Evolutionary conservation across 2,113 vertebrate genomes (phyloP).

Genomic region (Scortum barcoo): DNA sequence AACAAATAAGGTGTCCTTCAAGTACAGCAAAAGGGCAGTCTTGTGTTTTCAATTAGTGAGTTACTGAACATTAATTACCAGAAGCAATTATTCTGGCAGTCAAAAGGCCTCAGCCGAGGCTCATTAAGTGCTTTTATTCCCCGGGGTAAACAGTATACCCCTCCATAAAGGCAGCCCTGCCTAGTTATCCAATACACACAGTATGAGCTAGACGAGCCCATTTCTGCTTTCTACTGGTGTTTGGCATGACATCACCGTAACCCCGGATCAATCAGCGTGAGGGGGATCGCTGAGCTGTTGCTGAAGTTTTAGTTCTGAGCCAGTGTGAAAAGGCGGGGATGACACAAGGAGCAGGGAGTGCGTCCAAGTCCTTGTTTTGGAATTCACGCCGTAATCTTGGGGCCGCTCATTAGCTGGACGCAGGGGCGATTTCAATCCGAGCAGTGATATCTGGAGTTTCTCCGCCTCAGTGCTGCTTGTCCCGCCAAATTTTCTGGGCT

Average conservation of each 20-base stretch:
- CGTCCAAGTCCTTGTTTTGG: slow-evolving; percentile 31
- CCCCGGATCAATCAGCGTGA: slow-evolving; percentile 15
- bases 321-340: background rate
- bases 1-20: slow-evolving; percentile 23
- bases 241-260: slow-evolving; percentile 21
- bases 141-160: slow-evolving; percentile 47
- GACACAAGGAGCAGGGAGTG: background rate
- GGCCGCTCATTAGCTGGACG: slow-evolving; percentile 25
- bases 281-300: slow-evolving; percentile 4
- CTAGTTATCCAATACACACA: slow-evolving; percentile 5
- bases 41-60: slow-evolving; percentile 82
- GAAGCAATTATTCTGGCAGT: slow-evolving; percentile 72
- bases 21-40: slow-evolving; percentile 60
- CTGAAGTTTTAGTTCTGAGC: background rate
- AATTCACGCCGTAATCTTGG: background rate
- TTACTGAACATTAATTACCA: slow-evolving; percentile 77
- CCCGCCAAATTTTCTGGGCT: slow-evolving; percentile 39
- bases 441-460: slow-evolving; percentile 21
- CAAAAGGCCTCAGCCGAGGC: slow-evolving; percentile 56
- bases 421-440: slow-evolving; percentile 5
- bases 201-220: background rate
- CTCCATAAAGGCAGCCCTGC: slow-evolving; percentile 40
- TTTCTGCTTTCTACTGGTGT: background rate
- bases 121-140: slow-evolving; percentile 75
- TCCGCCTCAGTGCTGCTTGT: slow-evolving; percentile 25